Conservation (phyloP, 2,113 vertebrate species). For the Chloropsis cyanopogon region DNA sequence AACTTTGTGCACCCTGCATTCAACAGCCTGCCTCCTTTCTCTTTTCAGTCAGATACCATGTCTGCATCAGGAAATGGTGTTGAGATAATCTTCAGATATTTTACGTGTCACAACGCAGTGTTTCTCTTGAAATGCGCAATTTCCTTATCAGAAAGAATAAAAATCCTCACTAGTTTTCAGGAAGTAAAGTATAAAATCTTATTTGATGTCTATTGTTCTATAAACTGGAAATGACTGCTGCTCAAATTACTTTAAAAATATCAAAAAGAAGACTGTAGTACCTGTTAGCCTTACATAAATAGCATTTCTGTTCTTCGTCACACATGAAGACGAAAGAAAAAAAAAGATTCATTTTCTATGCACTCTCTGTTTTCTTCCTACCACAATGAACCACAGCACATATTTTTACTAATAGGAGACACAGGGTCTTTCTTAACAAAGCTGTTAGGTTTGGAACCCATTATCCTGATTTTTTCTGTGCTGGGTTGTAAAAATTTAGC, state of each 20-base stretch:
- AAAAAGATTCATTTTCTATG: background rate
- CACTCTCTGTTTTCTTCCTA: background rate
- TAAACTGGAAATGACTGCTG: background rate
- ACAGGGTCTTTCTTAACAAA: background rate
- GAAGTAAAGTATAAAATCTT: background rate
- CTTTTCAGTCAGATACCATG: background rate
- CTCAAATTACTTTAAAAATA: background rate
- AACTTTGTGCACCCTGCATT: background rate
- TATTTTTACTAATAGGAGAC: background rate
- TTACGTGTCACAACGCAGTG: background rate
- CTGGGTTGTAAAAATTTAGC: background rate
- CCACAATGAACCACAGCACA: background rate
- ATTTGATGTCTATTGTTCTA: background rate
- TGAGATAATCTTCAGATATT: background rate
- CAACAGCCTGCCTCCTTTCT: background rate
- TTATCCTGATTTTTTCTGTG: background rate
- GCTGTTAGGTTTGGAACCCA: background rate
- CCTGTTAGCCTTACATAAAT: background rate
- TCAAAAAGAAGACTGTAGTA: background rate
- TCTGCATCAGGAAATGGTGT: background rate
- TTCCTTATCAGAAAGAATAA: background rate
- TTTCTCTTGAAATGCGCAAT: constrained; percentile 1
- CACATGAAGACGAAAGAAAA: background rate
- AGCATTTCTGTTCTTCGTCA: background rate
- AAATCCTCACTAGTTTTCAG: background rate